Percentiles rank a stretch among this genome's conserved stretches.
Conservation (phyloP, 2,113 vertebrate species). For the Leptobrachium leishanense region DNA sequence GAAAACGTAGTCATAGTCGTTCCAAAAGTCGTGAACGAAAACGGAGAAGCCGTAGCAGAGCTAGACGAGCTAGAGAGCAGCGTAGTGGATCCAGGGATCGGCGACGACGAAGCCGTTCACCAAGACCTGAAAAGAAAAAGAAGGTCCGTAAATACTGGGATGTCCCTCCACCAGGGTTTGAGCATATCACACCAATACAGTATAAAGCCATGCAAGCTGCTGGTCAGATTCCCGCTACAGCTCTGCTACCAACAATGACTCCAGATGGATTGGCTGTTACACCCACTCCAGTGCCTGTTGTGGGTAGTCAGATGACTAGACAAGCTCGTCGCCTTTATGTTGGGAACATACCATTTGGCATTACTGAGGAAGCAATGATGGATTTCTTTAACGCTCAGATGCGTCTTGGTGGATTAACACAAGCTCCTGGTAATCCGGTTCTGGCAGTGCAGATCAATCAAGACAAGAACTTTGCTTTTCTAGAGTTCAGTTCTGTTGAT, state of each 20-base stretch:
- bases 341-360: slow-evolving; percentile 91
- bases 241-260: slow-evolving; percentile 89
- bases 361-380: slow-evolving; percentile 96
- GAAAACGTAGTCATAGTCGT: slow-evolving; percentile 82
- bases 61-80: slow-evolving; percentile 76
- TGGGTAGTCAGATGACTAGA: slow-evolving; percentile 91
- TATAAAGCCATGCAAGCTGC: slow-evolving; percentile 97
- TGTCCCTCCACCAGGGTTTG: slow-evolving; percentile 85
- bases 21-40: slow-evolving; percentile 85
- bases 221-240: slow-evolving; percentile 91
- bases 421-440: slow-evolving; percentile 90
- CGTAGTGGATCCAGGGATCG: slow-evolving; percentile 66
- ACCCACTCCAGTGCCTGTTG: slow-evolving; percentile 86
- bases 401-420: slow-evolving; percentile 86
- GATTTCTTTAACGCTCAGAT: slow-evolving; percentile 94
- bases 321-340: slow-evolving; percentile 89
- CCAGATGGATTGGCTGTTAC: slow-evolving; percentile 86
- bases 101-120: slow-evolving; percentile 72
- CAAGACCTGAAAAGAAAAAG: slow-evolving; percentile 89
- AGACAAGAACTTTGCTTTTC: slow-evolving; percentile 92
- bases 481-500: slow-evolving; percentile 92
- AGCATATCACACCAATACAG: slow-evolving; percentile 92
- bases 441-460: slow-evolving; percentile 93
- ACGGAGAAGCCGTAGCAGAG: slow-evolving; percentile 80
- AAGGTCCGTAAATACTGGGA: slow-evolving; percentile 93